Conservation (phyloP, 2,888 invertebrate species). For the Drosophila suboccidentalis region DNA sequence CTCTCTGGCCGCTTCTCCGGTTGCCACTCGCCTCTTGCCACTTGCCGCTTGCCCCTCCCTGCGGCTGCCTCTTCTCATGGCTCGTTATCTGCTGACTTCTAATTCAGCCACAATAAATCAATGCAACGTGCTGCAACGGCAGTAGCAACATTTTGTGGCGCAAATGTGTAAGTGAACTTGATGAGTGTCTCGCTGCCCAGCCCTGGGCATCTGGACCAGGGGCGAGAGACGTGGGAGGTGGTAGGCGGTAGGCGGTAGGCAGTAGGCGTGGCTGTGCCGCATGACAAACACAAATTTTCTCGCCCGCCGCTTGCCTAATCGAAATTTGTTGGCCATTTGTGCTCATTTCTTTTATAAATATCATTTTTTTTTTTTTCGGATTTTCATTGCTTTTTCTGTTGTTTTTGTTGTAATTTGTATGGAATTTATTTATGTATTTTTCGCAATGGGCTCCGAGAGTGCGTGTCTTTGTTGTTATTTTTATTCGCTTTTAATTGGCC, state of each 20-base stretch:
- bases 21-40: constrained; percentile 6
- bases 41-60: constrained; percentile 4
- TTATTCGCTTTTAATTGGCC: constrained; percentile 80
- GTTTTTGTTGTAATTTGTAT: constrained; percentile 30
- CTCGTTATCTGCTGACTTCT: constrained; percentile 82
- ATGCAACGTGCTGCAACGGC: constrained; percentile 79
- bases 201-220: not conserved
- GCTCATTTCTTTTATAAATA: constrained; percentile 60
- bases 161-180: constrained; percentile 81
- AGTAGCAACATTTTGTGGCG: constrained; percentile 75
- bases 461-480: constrained; percentile 49
- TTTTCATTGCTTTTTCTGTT: constrained; percentile 25
- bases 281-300: constrained; percentile 74
- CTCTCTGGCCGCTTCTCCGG: constrained; percentile 29
- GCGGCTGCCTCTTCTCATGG: constrained; percentile 46
- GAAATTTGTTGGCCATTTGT: constrained; percentile 79
- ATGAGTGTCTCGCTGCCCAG: constrained; percentile 55
- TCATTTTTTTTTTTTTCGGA: not conserved
- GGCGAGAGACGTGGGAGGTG: not conserved
- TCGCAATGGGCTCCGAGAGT: constrained; percentile 11
- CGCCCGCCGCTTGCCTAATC: constrained; percentile 69
- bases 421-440: constrained; percentile 55
- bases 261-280: constrained; percentile 3
- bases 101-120: constrained; percentile 80
- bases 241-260: not conserved